A percentile compares a stretch with the other conserved stretches of the same genome.
These are phyloP conservation scores for Branchellion lobata DNA, from an alignment of 2,888 invertebrate species.

Conservation along the genomic window DNA sequence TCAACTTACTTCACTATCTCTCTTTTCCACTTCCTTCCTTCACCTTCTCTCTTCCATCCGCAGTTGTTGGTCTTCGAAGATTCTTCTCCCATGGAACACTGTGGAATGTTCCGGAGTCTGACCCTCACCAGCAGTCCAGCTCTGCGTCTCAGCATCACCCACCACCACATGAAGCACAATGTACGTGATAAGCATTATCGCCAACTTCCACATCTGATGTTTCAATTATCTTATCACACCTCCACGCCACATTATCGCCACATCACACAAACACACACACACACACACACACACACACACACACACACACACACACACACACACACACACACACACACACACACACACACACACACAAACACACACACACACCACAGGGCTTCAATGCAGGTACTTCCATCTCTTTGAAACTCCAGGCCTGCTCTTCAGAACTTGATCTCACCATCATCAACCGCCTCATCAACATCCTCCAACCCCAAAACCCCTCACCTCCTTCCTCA, in stretches of 20 bases:
- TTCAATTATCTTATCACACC: no score
- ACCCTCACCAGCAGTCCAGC: neutral
- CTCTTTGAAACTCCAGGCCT: neutral
- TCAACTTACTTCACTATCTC: neutral
- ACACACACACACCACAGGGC: no score
- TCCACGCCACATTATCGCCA: no score
- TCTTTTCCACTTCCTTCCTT: no score
- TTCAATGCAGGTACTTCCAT: neutral
- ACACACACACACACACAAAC: no score
- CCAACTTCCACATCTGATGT: no score
- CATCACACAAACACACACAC: no score
- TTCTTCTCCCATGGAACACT: neutral
- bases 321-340: no score
- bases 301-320: no score
- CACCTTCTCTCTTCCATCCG: no score
- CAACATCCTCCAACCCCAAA: neutral
- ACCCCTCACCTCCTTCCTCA: neutral
- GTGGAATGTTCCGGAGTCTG: neutral
- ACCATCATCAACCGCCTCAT: slow-evolving; percentile 18
- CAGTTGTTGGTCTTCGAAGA: slow-evolving; percentile 14
- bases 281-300: no score
- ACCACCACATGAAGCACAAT: neutral
- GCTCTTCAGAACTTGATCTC: slow-evolving; percentile 25
- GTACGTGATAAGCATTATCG: no score
- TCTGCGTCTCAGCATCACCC: slow-evolving; percentile 15